phyloP scores from a whole-genome alignment of 2,888 invertebrate species.

The Aelia acuminata region DNA sequence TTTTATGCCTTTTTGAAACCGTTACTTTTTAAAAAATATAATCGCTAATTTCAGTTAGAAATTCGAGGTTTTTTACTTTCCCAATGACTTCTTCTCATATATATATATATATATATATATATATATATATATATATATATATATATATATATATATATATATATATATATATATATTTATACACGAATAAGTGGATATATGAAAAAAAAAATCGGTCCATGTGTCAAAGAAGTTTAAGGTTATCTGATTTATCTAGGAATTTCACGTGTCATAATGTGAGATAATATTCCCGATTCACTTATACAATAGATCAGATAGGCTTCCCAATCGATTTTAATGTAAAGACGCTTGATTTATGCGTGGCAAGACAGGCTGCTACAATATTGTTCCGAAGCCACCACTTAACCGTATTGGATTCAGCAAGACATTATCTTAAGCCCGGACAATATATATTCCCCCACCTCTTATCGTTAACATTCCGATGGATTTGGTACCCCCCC shows the following conservation, averaged over 20 bases:
- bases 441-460: constrained; percentile 10
- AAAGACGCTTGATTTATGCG: constrained; percentile 39
- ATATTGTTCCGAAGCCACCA: constrained; percentile 13
- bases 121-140: too few species aligned
- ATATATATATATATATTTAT: too few species aligned
- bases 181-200: too few species aligned
- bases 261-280: background rate
- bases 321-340: constrained; percentile 25
- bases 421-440: constrained; percentile 41
- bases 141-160: too few species aligned
- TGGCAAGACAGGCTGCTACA: constrained; percentile 1
- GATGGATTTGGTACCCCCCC: constrained; percentile 22
- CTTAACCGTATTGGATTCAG: constrained; percentile 46
- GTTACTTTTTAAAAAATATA: too few species aligned
- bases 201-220: too few species aligned
- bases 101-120: too few species aligned
- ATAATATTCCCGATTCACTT: background rate
- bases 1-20: too few species aligned
- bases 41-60: too few species aligned
- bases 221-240: background rate
- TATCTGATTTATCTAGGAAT: background rate
- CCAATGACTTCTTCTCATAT: too few species aligned
- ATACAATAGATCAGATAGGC: constrained; percentile 1
- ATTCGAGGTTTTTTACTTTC: too few species aligned
- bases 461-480: constrained; percentile 32